Evolutionary conservation across 2,797 vertebrate genomes (phyloP).

Genomic region (Jordanella pulchra): DNA sequence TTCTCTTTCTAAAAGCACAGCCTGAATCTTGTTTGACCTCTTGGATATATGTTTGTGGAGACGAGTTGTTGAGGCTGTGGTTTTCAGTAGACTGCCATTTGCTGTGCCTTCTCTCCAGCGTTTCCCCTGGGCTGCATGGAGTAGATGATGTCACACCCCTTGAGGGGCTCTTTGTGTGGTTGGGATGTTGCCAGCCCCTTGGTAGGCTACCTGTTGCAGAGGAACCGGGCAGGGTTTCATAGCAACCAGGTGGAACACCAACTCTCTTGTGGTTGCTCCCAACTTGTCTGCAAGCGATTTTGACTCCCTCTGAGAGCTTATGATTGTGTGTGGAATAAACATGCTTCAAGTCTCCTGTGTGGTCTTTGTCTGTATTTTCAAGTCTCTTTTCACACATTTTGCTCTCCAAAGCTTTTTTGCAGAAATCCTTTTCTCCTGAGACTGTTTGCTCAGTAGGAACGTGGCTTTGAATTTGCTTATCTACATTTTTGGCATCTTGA

Average conservation of each 20-base stretch:
- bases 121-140: conserved; percentile 75
- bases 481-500: conserved; percentile 61
- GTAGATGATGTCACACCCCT: conserved; percentile 68
- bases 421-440: conserved; percentile 31
- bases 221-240: conserved; percentile 45
- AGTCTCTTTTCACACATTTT: conserved; percentile 62
- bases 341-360: conserved; percentile 73
- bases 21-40: conserved; percentile 82
- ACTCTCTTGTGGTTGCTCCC: conserved; percentile 47
- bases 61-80: conserved; percentile 79
- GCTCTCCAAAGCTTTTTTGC: conserved; percentile 60
- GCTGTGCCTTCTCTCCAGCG: conserved; percentile 84
- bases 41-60: conserved; percentile 82
- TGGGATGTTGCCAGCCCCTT: conserved; percentile 75
- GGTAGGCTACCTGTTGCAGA: conserved; percentile 82
- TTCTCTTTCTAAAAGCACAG: conserved; percentile 63
- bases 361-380: conserved; percentile 63
- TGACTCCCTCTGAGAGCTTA: conserved; percentile 72
- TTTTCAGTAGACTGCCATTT: conserved; percentile 77
- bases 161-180: conserved; percentile 67
- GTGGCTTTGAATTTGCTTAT: conserved; percentile 54
- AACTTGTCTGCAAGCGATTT: conserved; percentile 73
- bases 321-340: conserved; percentile 74
- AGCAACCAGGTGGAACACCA: conserved; percentile 63
- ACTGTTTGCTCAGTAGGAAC: conserved; percentile 9